Base-by-base conservation (phyloP, 2,113 vertebrate genomes). In the Pseudois nayaur region DNA sequence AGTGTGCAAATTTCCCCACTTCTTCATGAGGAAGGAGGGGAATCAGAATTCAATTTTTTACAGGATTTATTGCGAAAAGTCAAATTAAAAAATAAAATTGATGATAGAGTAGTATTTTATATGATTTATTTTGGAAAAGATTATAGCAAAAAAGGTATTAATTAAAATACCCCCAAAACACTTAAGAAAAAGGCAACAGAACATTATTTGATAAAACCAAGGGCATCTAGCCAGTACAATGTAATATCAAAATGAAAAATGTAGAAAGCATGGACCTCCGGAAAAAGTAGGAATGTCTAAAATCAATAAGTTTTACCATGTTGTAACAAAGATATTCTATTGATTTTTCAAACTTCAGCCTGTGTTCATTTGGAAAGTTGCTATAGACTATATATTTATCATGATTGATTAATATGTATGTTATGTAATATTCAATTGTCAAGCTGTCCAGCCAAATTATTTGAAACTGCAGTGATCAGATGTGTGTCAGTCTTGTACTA, bases 311-410 rank as follows among this genome's bases (percentile, higher is more conserved):
- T 27, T 86, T 88, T 91, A 1, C 88, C 74, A 96, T 48, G n/a
- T 40, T 90, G 16, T 95, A 97, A 95, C 59, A 95, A 95, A 11
- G 40, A 55, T 11, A 87, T 67, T 83, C 31, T 87, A 97, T 98
- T 97, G 62, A 91, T 98, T 97, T 98, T 94, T 95, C 45, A 82
- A 16, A 93, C 1, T 55, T 76, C 31, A 36, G 90, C 93, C 94
- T 95, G 19, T 86, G 57, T 94, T 84, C 21, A 87, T 92, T 98
- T 98, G 27, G 59, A 97, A 97, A 90, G 0, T 60, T 64, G 33
- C 82, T 83, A 0, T 81, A 95, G 71, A 60, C 0, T 85, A 29
- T 27, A 27, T 17, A n/a, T 31, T 60, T 84, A 19, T 54, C 27
- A 2, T 52, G 10, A 36, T 59, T 64, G n/a, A 57, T 86, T 96